A percentile compares a stretch with the other conserved stretches of the same genome.
Evolutionary conservation across 1,140 invertebrate genomes (phyloP).

Genomic region (Aphis craccivora): DNA sequence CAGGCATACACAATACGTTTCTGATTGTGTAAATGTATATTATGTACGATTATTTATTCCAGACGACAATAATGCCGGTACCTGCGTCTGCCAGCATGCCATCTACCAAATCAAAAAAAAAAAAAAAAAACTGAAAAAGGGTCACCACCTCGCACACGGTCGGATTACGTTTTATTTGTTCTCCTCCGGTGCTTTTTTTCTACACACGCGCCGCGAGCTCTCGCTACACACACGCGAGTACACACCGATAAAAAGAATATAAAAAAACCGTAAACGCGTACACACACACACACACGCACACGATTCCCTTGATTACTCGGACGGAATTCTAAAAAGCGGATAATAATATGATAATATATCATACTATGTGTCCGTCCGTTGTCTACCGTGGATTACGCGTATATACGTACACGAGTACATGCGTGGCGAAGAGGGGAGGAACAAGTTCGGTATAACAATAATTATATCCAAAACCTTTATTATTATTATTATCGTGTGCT

Average conservation of each 20-base stretch:
- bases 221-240: neutral
- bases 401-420: neutral
- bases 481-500: neutral
- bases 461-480: neutral
- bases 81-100: conserved; percentile 28
- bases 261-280: neutral
- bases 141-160: conserved; percentile 38
- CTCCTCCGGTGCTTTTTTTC: conserved; percentile 14
- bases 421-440: neutral
- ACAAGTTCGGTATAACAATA: neutral
- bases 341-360: conserved; percentile 15
- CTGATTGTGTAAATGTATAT: conserved; percentile 9
- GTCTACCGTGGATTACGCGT: neutral
- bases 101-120: conserved; percentile 11
- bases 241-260: neutral
- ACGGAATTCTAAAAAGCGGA: conserved; percentile 28
- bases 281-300: neutral
- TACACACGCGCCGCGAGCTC: conserved; percentile 15
- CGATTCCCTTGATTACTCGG: conserved; percentile 2
- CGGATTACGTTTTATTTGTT: conserved; percentile 50
- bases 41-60: conserved; percentile 36
- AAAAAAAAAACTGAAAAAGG: conserved; percentile 25
- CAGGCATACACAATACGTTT: neutral
- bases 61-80: conserved; percentile 43
- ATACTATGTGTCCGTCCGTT: neutral